Evolutionary conservation across 2,888 invertebrate genomes (phyloP), one percentile per base, ranked within the genome.

Genomic region (Polymixis flavicincta): DNA sequence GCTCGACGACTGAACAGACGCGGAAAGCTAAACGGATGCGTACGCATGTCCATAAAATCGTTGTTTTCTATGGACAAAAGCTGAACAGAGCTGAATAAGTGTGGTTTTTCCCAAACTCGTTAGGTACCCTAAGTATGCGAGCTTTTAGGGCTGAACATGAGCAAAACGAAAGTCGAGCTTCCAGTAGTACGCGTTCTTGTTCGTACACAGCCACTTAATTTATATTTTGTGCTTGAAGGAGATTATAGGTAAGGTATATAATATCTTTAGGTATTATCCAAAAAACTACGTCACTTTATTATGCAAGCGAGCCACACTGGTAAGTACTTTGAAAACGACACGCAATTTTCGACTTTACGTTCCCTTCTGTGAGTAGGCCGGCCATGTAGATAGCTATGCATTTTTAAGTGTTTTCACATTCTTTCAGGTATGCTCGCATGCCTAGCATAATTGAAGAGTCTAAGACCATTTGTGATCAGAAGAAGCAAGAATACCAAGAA

Each of bases 401-500:
- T 64, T 2, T 32, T 52, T 22, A 61, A 48, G 14, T 19, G 25
- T 65, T 60, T 65, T 37, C 60, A 19, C 67, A 28, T 61, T 45
- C 19, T 77, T 78, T n/a, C 74, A 97, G 97, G 97, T 98, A 98
- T 90, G 96, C 98, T 45, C 97, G 98, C 67, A 97, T 99, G 97
- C 97, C 98, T 0, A 97, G 97, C 61, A 97, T 99, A 8, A 97
- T 99, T 84, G 98, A 98, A 79, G 98, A 99, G 86, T 98, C 98
- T 93, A 97, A 98, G 86, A 96, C 97, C 59, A 98, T 99, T 81
- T 97, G 98, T 52, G 98, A 98, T 19, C 97, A 97, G 78, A 99
- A 99, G 96, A 98, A 97, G 57, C 96, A 97, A 9, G 99, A 99
- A 90, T 99, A 98, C 92, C 98, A 99, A 94, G 98, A 98, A 64